Evolutionary conservation across 2,888 invertebrate genomes (phyloP).

Genomic region (Ptilodon capucinus): DNA sequence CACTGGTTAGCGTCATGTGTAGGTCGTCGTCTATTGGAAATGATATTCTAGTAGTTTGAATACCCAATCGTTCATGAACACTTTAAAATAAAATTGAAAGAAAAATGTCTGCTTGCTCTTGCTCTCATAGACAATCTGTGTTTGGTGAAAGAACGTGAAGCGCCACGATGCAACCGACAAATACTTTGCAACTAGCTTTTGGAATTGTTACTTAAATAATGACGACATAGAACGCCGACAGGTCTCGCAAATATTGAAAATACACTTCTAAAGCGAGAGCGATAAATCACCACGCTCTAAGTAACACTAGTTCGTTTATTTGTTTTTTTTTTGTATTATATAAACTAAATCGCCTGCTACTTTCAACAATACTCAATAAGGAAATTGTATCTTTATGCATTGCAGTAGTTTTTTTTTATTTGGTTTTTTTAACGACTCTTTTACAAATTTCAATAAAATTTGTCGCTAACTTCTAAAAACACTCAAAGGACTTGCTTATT

Average conservation of each 20-base stretch:
- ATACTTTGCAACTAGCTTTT: conserved; percentile 10
- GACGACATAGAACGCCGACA: conserved; percentile 26
- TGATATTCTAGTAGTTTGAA: too few species aligned
- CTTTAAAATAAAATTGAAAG: too few species aligned
- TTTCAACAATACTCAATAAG: neutral
- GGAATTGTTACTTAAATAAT: conserved; percentile 27
- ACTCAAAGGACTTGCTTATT: too few species aligned
- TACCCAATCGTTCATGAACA: too few species aligned
- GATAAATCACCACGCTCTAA: neutral
- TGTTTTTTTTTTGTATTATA: neutral
- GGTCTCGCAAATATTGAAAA: conserved; percentile 19
- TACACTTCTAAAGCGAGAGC: conserved; percentile 5
- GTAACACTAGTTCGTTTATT: neutral
- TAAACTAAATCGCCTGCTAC: neutral
- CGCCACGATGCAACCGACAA: conserved; percentile 8
- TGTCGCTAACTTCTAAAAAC: too few species aligned
- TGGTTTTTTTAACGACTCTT: neutral
- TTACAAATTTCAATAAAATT: neutral
- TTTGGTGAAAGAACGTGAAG: neutral
- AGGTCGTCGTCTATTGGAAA: too few species aligned
- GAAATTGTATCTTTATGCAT: neutral
- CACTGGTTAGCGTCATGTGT: too few species aligned
- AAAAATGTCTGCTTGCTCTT: too few species aligned
- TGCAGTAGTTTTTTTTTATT: neutral
- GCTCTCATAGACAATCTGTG: too few species aligned